A percentile compares a stretch with the other conserved stretches of the same genome.
These are phyloP conservation scores for Seriola quinqueradiata DNA, from an alignment of 2,113 vertebrate species.

Conservation along the genomic window DNA sequence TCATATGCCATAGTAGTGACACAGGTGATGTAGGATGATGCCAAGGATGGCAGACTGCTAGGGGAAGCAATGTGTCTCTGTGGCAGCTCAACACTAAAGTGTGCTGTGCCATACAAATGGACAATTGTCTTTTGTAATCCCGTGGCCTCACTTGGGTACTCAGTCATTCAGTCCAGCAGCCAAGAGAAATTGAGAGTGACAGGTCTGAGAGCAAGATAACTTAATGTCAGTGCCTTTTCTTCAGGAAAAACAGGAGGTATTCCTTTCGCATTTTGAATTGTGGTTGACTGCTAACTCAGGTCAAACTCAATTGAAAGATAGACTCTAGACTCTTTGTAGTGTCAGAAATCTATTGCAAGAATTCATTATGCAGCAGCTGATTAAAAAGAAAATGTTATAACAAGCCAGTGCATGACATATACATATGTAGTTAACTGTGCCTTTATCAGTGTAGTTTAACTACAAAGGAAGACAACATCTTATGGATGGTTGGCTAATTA, in stretches of 20 bases:
- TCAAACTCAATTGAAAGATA: background rate
- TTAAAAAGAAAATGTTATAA: background rate
- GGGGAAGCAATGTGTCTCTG: background rate
- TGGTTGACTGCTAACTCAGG: background rate
- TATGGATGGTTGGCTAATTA: too few relatives aligned
- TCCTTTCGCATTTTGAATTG: background rate
- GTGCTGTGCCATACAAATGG: background rate
- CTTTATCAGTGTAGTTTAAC: background rate
- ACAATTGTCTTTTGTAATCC: background rate
- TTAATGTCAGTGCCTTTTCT: background rate
- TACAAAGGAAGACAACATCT: too few relatives aligned
- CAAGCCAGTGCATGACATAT: background rate
- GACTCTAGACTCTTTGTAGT: background rate
- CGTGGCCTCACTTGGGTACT: background rate
- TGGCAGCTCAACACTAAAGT: background rate
- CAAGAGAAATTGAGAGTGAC: conserved; percentile 6
- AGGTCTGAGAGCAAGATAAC: conserved; percentile 12
- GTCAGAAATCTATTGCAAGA: background rate
- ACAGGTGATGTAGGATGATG: conserved; percentile 7
- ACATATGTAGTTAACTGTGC: background rate
- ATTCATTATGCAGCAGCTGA: background rate
- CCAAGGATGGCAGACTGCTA: conserved; percentile 30
- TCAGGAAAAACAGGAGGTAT: background rate
- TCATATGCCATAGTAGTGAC: conserved; percentile 9
- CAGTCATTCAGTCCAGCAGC: background rate